Evolutionary conservation across 2,113 vertebrate species (phyloP).

Genomic region (Arothron firmamentum): DNA sequence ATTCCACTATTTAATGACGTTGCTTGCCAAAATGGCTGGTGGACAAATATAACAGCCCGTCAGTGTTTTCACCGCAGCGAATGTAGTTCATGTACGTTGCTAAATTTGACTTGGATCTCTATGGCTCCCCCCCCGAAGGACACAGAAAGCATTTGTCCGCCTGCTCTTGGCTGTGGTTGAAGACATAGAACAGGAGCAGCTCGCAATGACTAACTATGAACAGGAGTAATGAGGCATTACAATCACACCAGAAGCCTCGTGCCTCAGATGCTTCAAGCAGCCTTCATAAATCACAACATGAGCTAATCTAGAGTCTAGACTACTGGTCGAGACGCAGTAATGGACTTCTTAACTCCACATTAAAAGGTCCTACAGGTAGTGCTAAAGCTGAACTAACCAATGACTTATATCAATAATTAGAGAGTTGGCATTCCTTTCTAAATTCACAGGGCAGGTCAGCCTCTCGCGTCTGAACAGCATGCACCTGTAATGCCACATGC

Average conservation of each 20-base stretch:
- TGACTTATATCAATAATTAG: slow-evolving; percentile 55
- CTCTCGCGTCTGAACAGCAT: slow-evolving; percentile 52
- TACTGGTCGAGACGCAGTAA: slow-evolving; percentile 58
- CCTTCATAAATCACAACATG: slow-evolving; percentile 69
- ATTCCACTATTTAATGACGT: slow-evolving; percentile 29
- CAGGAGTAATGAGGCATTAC: slow-evolving; percentile 72
- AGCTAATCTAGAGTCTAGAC: slow-evolving; percentile 70
- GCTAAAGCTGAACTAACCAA: slow-evolving; percentile 51
- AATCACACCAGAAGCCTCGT: slow-evolving; percentile 68
- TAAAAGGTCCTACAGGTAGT: slow-evolving; percentile 53
- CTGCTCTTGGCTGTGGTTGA: slow-evolving; percentile 41
- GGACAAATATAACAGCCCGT: slow-evolving; percentile 44
- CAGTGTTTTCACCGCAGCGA: slow-evolving; percentile 38
- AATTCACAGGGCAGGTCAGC: slow-evolving; percentile 20
- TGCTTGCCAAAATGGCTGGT: slow-evolving; percentile 26
- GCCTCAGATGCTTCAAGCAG: slow-evolving; percentile 64
- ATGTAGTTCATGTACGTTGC: slow-evolving; percentile 28
- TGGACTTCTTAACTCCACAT: slow-evolving; percentile 60
- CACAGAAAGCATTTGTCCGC: slow-evolving; percentile 50
- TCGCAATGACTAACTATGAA: slow-evolving; percentile 66
- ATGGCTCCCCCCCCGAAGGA: slow-evolving; percentile 24
- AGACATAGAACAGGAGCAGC: slow-evolving; percentile 67
- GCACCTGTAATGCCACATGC: slow-evolving; percentile 70
- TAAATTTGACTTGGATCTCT: slow-evolving; percentile 39
- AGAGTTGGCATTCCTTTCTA: slow-evolving; percentile 52